Percentiles rank a stretch among this genome's conserved stretches.
Conservation (phyloP, 2,888 invertebrate genomes). For the Drosophila fulvimacula region DNA sequence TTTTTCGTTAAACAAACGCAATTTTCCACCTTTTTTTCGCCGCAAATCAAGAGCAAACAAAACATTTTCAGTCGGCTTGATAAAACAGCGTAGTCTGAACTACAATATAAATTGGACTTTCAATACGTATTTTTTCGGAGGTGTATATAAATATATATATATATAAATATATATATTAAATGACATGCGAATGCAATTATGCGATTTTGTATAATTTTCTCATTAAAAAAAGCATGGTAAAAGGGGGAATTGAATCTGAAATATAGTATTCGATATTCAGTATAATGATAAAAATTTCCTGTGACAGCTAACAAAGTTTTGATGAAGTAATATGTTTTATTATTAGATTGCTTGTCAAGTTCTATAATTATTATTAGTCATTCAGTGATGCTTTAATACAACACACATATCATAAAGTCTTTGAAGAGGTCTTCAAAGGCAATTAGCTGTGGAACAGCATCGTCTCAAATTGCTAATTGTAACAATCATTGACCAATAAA, state of each 20-base stretch:
- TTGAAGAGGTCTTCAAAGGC: not conserved
- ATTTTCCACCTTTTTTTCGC: conserved; percentile 6
- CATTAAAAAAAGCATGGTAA: conserved; percentile 39
- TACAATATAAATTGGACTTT: conserved; percentile 1
- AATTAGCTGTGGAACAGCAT: conserved; percentile 13
- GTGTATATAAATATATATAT: not conserved
- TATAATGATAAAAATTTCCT: conserved; percentile 44
- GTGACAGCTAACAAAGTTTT: conserved; percentile 45
- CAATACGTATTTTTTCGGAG: not conserved
- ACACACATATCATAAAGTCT: not conserved
- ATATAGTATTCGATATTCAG: conserved; percentile 12
- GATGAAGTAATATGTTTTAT: conserved; percentile 59
- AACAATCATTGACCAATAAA: conserved; percentile 30
- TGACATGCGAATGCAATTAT: conserved; percentile 45
- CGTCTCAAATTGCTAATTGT: conserved; percentile 22
- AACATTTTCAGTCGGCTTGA: conserved; percentile 8
- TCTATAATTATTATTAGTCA: conserved; percentile 46
- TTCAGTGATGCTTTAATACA: conserved; percentile 20
- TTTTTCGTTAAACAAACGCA: conserved; percentile 54
- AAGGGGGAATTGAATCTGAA: conserved; percentile 11
- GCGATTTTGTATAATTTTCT: conserved; percentile 47
- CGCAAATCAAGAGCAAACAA: not conserved
- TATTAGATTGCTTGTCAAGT: conserved; percentile 50
- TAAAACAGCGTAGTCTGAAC: not conserved
- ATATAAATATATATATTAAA: conserved; percentile 2